Percentiles rank a stretch among this genome's conserved stretches.
Conservation (phyloP, 2,113 vertebrate species). For the Xenus cinereus region DNA sequence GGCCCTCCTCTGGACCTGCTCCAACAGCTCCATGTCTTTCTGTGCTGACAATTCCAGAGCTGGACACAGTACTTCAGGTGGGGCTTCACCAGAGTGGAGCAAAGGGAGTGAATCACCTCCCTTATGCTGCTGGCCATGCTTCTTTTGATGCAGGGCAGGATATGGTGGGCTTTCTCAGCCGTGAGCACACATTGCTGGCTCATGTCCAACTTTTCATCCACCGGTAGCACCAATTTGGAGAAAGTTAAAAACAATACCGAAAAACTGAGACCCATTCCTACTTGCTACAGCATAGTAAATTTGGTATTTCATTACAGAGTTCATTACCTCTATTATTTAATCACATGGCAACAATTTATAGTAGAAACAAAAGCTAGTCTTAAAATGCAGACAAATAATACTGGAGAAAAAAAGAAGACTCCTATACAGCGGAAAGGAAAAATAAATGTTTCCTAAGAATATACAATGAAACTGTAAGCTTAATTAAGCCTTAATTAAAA, state of each 20-base stretch:
- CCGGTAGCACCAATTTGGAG: neutral
- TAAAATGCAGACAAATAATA: neutral
- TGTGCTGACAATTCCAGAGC: neutral
- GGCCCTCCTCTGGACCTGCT: neutral
- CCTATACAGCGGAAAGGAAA: neutral
- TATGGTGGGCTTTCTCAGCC: rapidly evolving
- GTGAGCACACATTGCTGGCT: rapidly evolving
- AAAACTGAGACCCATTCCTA: neutral
- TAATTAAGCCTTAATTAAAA: neutral
- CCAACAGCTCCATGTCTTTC: neutral
- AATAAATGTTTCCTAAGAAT: neutral
- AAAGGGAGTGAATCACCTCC: neutral
- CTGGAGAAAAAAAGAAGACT: neutral
- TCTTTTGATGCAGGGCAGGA: neutral
- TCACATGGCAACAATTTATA: neutral
- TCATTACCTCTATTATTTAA: neutral
- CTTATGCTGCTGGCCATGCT: rapidly evolving
- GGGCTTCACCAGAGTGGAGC: neutral
- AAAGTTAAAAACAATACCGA: neutral
- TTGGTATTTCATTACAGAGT: neutral
- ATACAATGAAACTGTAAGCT: neutral
- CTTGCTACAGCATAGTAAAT: neutral
- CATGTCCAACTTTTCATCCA: neutral
- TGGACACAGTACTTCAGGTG: neutral
- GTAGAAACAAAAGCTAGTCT: neutral